These are phyloP conservation scores for Nasonia giraulti DNA, from an alignment of 1,140 invertebrate genomes.

Conservation along the genomic window DNA sequence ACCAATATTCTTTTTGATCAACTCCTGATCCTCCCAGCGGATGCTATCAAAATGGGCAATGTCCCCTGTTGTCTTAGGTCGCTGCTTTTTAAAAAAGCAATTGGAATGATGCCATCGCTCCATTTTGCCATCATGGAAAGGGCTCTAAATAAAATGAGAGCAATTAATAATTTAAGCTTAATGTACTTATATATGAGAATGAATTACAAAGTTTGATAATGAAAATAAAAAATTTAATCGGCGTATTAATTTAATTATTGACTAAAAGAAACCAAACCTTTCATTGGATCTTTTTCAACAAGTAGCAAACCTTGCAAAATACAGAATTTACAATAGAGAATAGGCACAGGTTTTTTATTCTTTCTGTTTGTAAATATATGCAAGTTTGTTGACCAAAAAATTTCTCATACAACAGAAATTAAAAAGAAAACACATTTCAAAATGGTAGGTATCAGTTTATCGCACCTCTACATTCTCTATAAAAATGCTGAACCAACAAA, in stretches of 20 bases:
- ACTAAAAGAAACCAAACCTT: no score
- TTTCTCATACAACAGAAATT: no score
- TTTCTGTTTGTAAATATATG: no score
- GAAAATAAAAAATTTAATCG: background rate
- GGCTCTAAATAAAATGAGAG: slow-evolving; percentile 79
- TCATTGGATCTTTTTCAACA: no score
- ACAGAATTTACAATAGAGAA: no score
- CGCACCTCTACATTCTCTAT: no score
- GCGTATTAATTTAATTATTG: background rate
- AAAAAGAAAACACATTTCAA: no score
- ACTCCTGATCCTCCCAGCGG: slow-evolving; percentile 90
- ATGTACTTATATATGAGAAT: background rate
- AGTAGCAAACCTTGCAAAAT: no score
- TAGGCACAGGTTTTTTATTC: no score
- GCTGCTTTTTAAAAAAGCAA: slow-evolving; percentile 92
- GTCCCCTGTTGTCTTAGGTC: slow-evolving; percentile 83
- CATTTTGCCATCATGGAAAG: slow-evolving; percentile 92
- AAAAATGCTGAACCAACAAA: no score
- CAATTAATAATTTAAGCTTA: slow-evolving; percentile 10
- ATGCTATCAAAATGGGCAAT: slow-evolving; percentile 91
- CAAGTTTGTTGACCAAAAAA: no score
- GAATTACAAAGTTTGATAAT: background rate
- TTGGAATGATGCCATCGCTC: slow-evolving; percentile 91
- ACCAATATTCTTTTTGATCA: slow-evolving; percentile 85
- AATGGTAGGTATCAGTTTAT: no score